Conservation (phyloP, 2,888 invertebrate genomes). For the Euproctis similis region DNA sequence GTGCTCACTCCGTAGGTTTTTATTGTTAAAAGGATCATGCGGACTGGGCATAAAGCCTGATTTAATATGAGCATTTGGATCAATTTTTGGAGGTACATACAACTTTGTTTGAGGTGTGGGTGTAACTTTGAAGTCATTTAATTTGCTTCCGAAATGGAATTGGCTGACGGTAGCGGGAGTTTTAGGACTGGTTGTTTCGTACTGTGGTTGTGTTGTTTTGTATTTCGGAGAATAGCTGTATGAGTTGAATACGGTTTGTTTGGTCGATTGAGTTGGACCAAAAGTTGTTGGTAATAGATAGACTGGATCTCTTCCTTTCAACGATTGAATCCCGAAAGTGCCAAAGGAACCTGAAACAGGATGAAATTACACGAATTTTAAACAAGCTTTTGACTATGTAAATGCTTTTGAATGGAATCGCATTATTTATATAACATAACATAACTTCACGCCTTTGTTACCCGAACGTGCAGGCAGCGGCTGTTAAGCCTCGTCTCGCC, state of each 20-base stretch:
- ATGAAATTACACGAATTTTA: no score
- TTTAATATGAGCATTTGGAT: slow-evolving; percentile 51
- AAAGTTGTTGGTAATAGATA: slow-evolving; percentile 46
- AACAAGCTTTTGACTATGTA: no score
- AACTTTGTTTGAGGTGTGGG: slow-evolving; percentile 65
- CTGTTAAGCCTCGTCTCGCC: no score
- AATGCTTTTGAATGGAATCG: no score
- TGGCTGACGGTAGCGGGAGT: slow-evolving; percentile 50
- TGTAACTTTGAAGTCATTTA: slow-evolving; percentile 54
- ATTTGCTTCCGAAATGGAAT: slow-evolving; percentile 50
- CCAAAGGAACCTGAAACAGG: slow-evolving; percentile 75
- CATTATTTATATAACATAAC: no score
- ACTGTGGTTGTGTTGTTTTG: slow-evolving; percentile 47
- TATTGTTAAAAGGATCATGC: slow-evolving; percentile 60
- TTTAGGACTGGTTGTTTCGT: slow-evolving; percentile 53
- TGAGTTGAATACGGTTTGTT: slow-evolving; percentile 58
- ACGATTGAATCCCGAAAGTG: slow-evolving; percentile 74
- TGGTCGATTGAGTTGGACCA: slow-evolving; percentile 51
- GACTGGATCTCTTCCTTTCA: slow-evolving; percentile 68
- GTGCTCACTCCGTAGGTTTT: slow-evolving; percentile 39
- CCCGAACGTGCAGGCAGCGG: no score
- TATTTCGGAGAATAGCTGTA: slow-evolving; percentile 54
- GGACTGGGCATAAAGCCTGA: slow-evolving; percentile 62
- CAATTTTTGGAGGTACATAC: slow-evolving; percentile 48
- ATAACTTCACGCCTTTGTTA: no score